Conservation (phyloP, 2,113 vertebrate genomes). For the Cyphomyrus plagiostoma region DNA sequence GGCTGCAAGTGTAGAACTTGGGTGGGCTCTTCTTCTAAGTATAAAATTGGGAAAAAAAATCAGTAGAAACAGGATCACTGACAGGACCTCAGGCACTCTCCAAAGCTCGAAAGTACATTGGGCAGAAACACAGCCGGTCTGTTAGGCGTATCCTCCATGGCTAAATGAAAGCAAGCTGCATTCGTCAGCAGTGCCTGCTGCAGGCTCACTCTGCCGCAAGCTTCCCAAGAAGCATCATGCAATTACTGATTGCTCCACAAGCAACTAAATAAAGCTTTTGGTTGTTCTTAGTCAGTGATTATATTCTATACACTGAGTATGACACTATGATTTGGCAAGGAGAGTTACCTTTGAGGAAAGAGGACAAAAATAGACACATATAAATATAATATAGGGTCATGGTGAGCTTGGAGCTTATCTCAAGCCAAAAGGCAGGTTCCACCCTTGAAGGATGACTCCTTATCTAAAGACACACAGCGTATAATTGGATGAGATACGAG, state of each 20-base stretch:
- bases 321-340: not conserved
- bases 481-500: not conserved
- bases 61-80: constrained; percentile 81
- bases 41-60: constrained; percentile 45
- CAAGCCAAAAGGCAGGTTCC: not conserved
- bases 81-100: constrained; percentile 81
- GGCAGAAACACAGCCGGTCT: not conserved
- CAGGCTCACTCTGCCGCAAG: not conserved
- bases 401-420: not conserved
- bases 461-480: not conserved
- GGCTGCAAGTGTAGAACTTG: not conserved
- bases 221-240: not conserved
- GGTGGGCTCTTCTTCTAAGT: not conserved
- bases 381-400: not conserved
- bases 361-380: not conserved
- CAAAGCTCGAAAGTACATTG: constrained; percentile 49
- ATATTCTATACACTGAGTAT: not conserved
- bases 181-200: not conserved
- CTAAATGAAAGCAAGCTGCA: not conserved
- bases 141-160: not conserved
- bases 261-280: not conserved
- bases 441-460: not conserved
- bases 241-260: not conserved
- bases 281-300: not conserved
- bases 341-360: not conserved